Conservation (phyloP, 2,113 vertebrate genomes). For the Tauraco erythrolophus region DNA sequence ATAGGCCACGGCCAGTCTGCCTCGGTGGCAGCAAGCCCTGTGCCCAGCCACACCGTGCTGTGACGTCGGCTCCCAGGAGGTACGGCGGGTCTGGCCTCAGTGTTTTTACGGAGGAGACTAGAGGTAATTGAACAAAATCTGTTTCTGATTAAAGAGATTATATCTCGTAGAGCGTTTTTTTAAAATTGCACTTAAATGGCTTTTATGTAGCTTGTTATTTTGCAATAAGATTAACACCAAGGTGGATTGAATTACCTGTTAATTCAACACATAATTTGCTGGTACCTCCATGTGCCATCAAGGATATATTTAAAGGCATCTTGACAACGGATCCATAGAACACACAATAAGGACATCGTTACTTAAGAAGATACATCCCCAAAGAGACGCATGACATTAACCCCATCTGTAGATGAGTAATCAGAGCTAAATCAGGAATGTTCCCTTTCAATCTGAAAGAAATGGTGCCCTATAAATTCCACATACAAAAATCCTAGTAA, state of each 20-base stretch:
- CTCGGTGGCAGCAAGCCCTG: neutral
- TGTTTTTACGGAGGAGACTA: neutral
- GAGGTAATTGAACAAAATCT: slow-evolving; percentile 43
- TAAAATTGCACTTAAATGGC: slow-evolving; percentile 47
- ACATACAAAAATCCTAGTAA: slow-evolving; percentile 54
- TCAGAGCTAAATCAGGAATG: slow-evolving; percentile 58
- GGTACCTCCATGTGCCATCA: slow-evolving; percentile 21
- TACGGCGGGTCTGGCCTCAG: neutral
- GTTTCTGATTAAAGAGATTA: slow-evolving; percentile 55
- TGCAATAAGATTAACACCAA: slow-evolving; percentile 57
- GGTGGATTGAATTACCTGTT: slow-evolving; percentile 60
- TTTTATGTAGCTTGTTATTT: slow-evolving; percentile 59
- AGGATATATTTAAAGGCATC: slow-evolving; percentile 26
- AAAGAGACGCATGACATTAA: slow-evolving; percentile 57
- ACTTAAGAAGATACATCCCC: slow-evolving; percentile 47
- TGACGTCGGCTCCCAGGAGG: neutral
- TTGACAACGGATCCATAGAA: slow-evolving; percentile 33
- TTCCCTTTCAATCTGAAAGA: slow-evolving; percentile 52
- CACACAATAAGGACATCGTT: slow-evolving; percentile 46
- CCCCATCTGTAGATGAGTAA: slow-evolving; percentile 64
- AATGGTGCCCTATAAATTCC: slow-evolving; percentile 59
- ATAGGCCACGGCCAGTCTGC: neutral
- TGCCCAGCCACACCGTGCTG: neutral
- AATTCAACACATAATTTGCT: slow-evolving; percentile 57
- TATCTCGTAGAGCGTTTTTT: neutral